phyloP scores from a whole-genome alignment of 2,888 invertebrate species.

The Himalopsyche kuldschensis region DNA sequence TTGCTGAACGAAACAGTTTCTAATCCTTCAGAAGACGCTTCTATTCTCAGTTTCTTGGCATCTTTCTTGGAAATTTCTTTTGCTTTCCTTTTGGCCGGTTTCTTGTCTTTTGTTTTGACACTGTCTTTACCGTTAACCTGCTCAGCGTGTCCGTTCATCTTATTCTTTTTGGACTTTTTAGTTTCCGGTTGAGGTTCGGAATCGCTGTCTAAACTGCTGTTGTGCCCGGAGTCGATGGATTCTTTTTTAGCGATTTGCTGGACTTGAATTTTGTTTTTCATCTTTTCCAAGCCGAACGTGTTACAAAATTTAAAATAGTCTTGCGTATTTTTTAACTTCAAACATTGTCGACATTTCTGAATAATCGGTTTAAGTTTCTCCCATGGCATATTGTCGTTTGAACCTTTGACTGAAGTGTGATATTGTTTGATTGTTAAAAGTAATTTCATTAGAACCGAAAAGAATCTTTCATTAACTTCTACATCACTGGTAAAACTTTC shows the following conservation, averaged over 20 bases:
- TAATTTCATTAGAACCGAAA: slow-evolving; percentile 58
- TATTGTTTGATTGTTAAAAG: slow-evolving; percentile 57
- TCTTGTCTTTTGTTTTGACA: slow-evolving; percentile 17
- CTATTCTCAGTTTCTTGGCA: slow-evolving; percentile 50
- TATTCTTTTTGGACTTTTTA: slow-evolving; percentile 27
- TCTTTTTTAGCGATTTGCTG: slow-evolving; percentile 41
- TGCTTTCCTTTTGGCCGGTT: slow-evolving; percentile 11
- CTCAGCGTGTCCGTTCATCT: slow-evolving; percentile 5
- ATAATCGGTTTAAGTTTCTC: slow-evolving; percentile 46
- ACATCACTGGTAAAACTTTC: slow-evolving; percentile 48
- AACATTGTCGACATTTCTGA: slow-evolving; percentile 46
- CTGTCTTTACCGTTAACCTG: slow-evolving; percentile 17
- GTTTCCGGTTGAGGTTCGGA: slow-evolving; percentile 40
- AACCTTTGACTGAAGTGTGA: slow-evolving; percentile 48
- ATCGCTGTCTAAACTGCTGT: slow-evolving; percentile 40
- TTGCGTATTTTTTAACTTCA: slow-evolving; percentile 52
- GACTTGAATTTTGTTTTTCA: slow-evolving; percentile 43
- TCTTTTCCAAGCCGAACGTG: slow-evolving; percentile 48
- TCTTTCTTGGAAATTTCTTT: slow-evolving; percentile 54
- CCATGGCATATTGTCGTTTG: slow-evolving; percentile 47
- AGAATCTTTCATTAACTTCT: slow-evolving; percentile 61
- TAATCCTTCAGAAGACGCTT: slow-evolving; percentile 54
- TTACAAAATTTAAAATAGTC: slow-evolving; percentile 52
- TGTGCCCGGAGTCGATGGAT: slow-evolving; percentile 32
- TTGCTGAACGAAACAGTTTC: slow-evolving; percentile 46